These are phyloP conservation scores for Apteryx mantelli DNA, from an alignment of 2,113 vertebrate species.

Conservation along the genomic window DNA sequence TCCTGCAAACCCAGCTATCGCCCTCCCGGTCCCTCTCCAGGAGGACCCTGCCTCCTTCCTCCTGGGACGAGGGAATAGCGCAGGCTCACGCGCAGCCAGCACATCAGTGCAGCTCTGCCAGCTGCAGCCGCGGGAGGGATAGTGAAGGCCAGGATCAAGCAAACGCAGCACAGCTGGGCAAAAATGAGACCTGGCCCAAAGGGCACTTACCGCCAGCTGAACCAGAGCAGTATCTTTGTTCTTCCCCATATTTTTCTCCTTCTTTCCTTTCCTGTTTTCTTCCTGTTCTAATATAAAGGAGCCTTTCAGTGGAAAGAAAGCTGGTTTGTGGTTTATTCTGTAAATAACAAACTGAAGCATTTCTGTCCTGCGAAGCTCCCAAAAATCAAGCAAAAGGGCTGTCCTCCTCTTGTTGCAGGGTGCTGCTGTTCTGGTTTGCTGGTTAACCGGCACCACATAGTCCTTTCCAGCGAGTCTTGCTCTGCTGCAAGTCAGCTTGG, in stretches of 20 bases:
- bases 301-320: neutral
- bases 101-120: fast-evolving
- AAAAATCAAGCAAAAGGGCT: neutral
- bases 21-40: fast-evolving
- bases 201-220: neutral
- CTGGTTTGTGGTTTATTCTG: neutral
- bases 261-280: neutral
- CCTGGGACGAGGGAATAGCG: neutral
- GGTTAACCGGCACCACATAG: neutral
- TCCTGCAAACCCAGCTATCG: neutral
- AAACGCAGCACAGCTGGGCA: fast-evolving
- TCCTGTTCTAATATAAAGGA: neutral
- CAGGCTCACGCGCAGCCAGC: neutral
- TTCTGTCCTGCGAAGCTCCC: neutral
- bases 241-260: neutral
- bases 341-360: neutral
- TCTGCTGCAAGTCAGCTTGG: neutral
- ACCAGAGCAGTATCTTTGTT: neutral
- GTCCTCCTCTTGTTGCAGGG: neutral
- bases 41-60: neutral
- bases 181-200: neutral
- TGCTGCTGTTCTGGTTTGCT: neutral
- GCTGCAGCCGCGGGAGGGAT: neutral
- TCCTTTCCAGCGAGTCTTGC: neutral
- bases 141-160: neutral